Conservation (phyloP, 2,113 vertebrate species). For the Erythrolamprus reginae region DNA sequence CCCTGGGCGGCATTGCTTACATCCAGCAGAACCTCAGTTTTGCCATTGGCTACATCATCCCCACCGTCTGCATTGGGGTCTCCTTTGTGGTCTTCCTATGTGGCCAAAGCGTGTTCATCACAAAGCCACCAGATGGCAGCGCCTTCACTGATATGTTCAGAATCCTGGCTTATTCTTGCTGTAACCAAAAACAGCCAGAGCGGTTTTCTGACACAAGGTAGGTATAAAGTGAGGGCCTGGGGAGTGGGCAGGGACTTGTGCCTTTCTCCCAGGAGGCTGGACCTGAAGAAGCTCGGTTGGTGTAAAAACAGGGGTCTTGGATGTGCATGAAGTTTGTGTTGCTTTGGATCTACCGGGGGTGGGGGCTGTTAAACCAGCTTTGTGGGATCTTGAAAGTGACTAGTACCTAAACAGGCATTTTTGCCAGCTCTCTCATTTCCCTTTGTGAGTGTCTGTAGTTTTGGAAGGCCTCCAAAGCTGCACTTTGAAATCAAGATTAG, state of each 20-base stretch:
- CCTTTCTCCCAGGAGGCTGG: not conserved
- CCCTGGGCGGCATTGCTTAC: conserved; percentile 89
- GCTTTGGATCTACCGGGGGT: too few relatives aligned
- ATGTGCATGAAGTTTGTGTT: not conserved
- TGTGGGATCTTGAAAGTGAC: not conserved
- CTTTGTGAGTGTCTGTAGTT: not conserved
- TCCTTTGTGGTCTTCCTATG: conserved; percentile 87
- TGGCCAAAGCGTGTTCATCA: conserved; percentile 86
- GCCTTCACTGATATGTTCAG: conserved; percentile 89
- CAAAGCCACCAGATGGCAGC: conserved; percentile 89
- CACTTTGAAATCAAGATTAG: not conserved
- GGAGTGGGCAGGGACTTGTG: not conserved
- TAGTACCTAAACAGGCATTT: not conserved
- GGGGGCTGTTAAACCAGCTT: not conserved
- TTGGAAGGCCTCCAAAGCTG: not conserved
- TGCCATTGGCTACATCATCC: conserved; percentile 80
- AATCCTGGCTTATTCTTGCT: conserved; percentile 80
- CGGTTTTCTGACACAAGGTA: conserved; percentile 63
- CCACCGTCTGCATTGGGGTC: conserved; percentile 81
- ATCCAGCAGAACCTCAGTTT: conserved; percentile 92
- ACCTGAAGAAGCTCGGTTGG: not conserved
- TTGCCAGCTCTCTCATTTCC: too few relatives aligned
- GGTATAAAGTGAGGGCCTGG: conserved; percentile 14
- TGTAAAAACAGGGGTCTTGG: conserved; percentile 19
- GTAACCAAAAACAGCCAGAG: conserved; percentile 58